These are phyloP conservation scores for Muscina levida DNA, from an alignment of 2,888 invertebrate species.

Conservation along the genomic window DNA sequence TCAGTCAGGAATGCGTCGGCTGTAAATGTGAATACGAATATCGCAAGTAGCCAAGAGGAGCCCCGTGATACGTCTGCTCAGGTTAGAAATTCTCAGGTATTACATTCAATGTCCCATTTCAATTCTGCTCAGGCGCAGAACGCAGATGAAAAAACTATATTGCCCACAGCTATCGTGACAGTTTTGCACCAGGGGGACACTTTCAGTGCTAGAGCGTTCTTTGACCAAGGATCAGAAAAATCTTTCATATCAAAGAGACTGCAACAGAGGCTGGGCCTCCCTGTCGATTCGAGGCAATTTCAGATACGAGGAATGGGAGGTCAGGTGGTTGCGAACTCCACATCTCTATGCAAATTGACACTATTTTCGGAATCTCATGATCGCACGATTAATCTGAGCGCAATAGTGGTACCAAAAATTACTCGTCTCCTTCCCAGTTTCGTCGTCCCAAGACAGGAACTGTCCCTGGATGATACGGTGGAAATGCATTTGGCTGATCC, in stretches of 20 bases:
- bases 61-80: not conserved
- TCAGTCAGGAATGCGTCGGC: too few relatives aligned
- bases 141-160: not conserved
- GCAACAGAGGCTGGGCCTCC: not conserved
- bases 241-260: not conserved
- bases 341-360: not conserved
- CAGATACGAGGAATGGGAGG: not conserved
- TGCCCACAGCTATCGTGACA: not conserved
- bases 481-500: slow-evolving; percentile 26
- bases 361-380: not conserved
- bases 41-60: not conserved
- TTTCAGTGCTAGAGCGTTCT: not conserved
- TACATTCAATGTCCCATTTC: not conserved
- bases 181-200: not conserved
- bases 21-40: too few relatives aligned
- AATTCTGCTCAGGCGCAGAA: not conserved
- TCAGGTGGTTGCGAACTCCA: not conserved
- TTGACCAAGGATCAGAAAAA: slow-evolving; percentile 11
- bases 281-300: not conserved
- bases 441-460: not conserved
- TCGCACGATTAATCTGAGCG: not conserved
- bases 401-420: slow-evolving; percentile 38
- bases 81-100: not conserved
- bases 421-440: slow-evolving; percentile 17
- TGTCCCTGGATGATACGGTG: not conserved